Percentiles rank a stretch among this genome's conserved stretches.
Evolutionary conservation across 2,888 invertebrate genomes (phyloP).

Genomic region (Corbicula japonica): DNA sequence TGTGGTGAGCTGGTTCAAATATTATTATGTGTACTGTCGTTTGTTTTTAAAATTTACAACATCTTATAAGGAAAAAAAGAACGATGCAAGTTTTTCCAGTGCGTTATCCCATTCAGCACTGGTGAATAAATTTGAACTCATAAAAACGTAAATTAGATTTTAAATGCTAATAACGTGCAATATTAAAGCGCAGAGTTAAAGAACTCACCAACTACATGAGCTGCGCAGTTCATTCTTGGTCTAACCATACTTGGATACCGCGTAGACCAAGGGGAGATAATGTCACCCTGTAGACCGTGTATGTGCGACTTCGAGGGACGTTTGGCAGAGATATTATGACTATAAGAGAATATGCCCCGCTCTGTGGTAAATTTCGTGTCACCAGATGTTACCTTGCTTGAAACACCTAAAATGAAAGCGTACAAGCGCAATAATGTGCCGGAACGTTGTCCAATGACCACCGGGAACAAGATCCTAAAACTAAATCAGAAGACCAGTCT

Average conservation of each 20-base stretch:
- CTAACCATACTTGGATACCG: constrained; percentile 75
- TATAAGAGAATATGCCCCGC: constrained; percentile 74
- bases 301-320: constrained; percentile 19
- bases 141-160: too few relatives aligned
- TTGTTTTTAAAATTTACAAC: too few relatives aligned
- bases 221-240: constrained; percentile 76
- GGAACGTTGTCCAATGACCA: too few relatives aligned
- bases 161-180: too few relatives aligned
- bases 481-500: too few relatives aligned
- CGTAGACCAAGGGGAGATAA: constrained; percentile 77
- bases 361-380: constrained; percentile 72
- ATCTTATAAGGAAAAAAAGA: too few relatives aligned
- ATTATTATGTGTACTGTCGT: too few relatives aligned
- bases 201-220: constrained; percentile 69
- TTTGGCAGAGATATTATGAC: constrained; percentile 64
- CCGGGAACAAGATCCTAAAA: too few relatives aligned
- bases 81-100: too few relatives aligned
- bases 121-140: too few relatives aligned
- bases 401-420: constrained; percentile 58
- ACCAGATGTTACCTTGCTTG: constrained; percentile 49
- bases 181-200: background rate
- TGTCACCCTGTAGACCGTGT: constrained; percentile 46
- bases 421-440: background rate
- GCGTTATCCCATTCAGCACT: too few relatives aligned
- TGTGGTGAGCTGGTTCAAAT: too few relatives aligned